Base-by-base conservation (phyloP, 2,113 vertebrate species). In the Elephantulus edwardii region DNA sequence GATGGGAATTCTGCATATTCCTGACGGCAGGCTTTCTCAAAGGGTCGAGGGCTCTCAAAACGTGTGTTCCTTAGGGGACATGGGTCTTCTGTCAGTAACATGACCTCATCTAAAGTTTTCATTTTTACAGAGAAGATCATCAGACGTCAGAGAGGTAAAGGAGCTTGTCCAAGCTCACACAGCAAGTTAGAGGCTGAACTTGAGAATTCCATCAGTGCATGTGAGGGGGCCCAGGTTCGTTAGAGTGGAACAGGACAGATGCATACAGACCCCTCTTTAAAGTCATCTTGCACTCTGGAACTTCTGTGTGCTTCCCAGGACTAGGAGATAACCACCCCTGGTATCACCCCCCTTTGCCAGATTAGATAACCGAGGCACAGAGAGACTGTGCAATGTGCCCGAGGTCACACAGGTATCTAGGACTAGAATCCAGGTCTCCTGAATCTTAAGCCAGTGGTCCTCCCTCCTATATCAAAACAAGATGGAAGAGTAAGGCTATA, bases 391-490 rank as follows among this genome's bases (percentile, higher is more conserved):
- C 79, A 76, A 93, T 17, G 4, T 88, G 88, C 90, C 94, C 88
- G 48, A 93, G 95, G 88, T 92, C 95, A 95, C 93, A 94, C 79
- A 90, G 92, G 82, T 80, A 78, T 91, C 83, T 92, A 84, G 95
- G 90, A 92, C 82, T 93, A 95, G 90, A 96, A 95, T 56, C 93
- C 94, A 95, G 94, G 95, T 95, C 95, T 96, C 95, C 95, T 95
- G 95, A 95, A 95, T 90, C 92, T 88, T 77, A 88, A 66, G 71
- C 54, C 76, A 86, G 86, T 54, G 50, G 64, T 83, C 87, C 48
- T 90, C 52, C 89, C 87, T 86, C 68, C 71, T 40, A 16, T 6
- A 89, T 19, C n/a, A 89, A 71, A 75, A 72, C 35, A 48, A 94
- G 40, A 76, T 22, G 40, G 71, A 42, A 35, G 66, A 68, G 40